These are phyloP conservation scores for Ramazzottius varieornatus DNA, from an alignment of 2,888 invertebrate species.

Conservation along the genomic window DNA sequence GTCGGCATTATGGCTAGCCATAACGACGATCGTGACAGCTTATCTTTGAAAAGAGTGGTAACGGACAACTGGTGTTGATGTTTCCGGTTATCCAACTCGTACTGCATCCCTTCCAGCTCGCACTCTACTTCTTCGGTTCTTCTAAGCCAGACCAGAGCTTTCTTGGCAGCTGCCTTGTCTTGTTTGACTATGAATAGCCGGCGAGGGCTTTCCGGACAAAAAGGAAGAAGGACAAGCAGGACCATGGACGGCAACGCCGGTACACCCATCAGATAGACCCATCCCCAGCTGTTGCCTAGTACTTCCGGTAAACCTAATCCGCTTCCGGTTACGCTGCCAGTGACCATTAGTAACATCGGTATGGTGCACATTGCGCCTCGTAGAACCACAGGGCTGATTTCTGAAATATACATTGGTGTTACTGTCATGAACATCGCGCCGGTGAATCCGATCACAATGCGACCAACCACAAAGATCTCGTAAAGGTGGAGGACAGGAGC, in stretches of 20 bases:
- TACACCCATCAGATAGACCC: slow-evolving; percentile 50
- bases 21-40: neutral
- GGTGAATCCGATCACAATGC: neutral
- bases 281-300: too few species aligned
- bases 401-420: too few species aligned
- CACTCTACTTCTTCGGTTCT: neutral
- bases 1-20: neutral
- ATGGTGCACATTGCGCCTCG: too few species aligned
- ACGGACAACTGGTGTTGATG: neutral
- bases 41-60: neutral
- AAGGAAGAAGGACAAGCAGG: slow-evolving; percentile 35
- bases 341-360: too few species aligned
- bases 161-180: neutral
- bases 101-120: neutral
- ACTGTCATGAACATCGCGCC: neutral
- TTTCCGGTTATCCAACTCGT: neutral
- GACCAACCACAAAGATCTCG: neutral
- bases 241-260: slow-evolving; percentile 40
- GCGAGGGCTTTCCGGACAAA: slow-evolving; percentile 55
- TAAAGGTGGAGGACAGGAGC: neutral
- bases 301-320: too few species aligned
- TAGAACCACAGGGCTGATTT: too few species aligned
- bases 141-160: neutral
- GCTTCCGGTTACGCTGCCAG: too few species aligned
- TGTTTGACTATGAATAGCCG: neutral